Evolutionary conservation across 2,113 vertebrate species (phyloP), one percentile per base, ranked within the genome.

Genomic region (Syrmaticus mikado): DNA sequence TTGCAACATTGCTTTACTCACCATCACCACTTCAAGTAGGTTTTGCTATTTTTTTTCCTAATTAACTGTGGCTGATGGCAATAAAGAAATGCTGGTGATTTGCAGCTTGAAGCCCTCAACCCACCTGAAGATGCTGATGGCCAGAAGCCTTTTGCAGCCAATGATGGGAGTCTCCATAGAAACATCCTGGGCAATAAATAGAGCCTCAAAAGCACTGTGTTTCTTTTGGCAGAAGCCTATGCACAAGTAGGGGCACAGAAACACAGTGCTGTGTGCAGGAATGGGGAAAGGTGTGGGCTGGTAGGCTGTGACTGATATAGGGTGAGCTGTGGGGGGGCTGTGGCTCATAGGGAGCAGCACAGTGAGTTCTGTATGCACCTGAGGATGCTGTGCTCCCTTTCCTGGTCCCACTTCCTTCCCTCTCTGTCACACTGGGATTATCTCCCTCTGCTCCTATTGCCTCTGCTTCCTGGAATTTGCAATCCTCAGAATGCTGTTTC

Each of bases 401-500:
- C 53, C 52, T 34, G 30, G 34, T 70, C 36, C 79, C 21, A 34
- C 79, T 91, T 95, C 60, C 85, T 62, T 85, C 53, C 7, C 2
- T 87, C 68, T 91, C 38, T 91, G 84, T 79, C 81, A 82, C 60
- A 27, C 46, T 87, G 93, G 89, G 94, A 93, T 96, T 95, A 95
- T 95, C 94, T 95, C 79, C 65, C 82, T 89, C 87, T 62, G 71
- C 68, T 93, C 52, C 87, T 91, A 28, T 82, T 87, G 93, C 89
- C 81, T 85, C 91, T 93, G 92, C 89, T 96, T 96, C 75, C 79
- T 0, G 4, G 96, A 96, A 92, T 93, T 82, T 91, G 85, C 89
- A 95, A 95, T 96, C 95, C 95, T 64, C 60, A 41, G 90, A 94
- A 91, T 73, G 67, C 79, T 90, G 82, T 89, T 94, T 95, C 90